Evolutionary conservation across 2,888 invertebrate genomes (phyloP), one percentile per base, ranked within the genome.

Genomic region (Dyspetes luteomarginatus): DNA sequence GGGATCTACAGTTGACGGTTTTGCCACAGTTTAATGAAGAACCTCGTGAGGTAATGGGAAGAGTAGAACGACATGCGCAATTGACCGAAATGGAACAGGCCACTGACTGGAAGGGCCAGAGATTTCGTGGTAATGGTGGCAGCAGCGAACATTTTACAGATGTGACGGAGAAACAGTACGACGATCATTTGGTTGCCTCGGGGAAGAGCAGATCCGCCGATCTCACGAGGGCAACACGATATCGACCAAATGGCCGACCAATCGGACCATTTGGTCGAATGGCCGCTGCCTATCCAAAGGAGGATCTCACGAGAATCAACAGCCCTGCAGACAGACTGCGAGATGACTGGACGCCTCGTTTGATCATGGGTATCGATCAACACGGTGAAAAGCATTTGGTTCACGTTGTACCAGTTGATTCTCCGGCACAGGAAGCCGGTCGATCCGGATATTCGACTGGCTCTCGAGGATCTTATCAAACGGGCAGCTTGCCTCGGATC

Each of bases 331-430:
- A 45, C 26, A 60, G 41, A 22, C 4, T 43, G 24, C 68, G 45
- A 19, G 76, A 67, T 62, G 48, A 45, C 12, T 30, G 41, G 4
- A 62, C 79, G 15, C 85, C 88, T 15, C 85, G 83, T 19, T 69
- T 89, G 62, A 89, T 90, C 28, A 82, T 90, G 41, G 90, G 89
- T 4, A 86, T 83, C 17, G 90, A 90, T 83, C 86, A 87, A 41
- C 55, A 72, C 17, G 90, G 89, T 2, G 85, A 85, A 24, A 90
- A 87, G 67, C 88, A 89, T 50, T 67, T 90, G 75, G 83, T 90
- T 9, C 90, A 90, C 45, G 79, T 90, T 15, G 84, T 89, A 1
- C 88, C 87, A 12, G 82, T 77, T 3, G 64, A 28, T 19, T 36
- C 67, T 7, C 7, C 62, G 2, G 5, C 30, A 22, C 45, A 48